Evolutionary conservation across 2,888 invertebrate genomes (phyloP).

Genomic region (Erannis defoliaria): DNA sequence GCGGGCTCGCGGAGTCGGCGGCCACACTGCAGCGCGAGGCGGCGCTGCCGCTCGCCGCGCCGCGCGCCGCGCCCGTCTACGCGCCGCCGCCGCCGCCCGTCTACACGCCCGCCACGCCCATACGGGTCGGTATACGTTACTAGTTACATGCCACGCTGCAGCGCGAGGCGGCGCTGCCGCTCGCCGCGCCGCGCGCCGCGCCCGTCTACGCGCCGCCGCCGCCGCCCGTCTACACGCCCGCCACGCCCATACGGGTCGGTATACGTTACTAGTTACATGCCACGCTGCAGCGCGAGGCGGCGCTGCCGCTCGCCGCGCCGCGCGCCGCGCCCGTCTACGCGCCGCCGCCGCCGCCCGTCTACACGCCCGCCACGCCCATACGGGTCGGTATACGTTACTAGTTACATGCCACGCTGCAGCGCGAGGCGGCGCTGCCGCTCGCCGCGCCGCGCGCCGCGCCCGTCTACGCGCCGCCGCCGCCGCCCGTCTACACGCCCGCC

Average conservation of each 20-base stretch:
- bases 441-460: no score
- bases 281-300: not conserved
- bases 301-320: not conserved
- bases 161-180: constrained; percentile 91
- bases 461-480: no score
- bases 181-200: constrained; percentile 55
- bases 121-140: constrained; percentile 64
- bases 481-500: not conserved
- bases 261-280: not conserved
- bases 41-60: constrained; percentile 85
- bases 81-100: constrained; percentile 85
- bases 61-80: constrained; percentile 79
- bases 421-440: not conserved
- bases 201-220: no score
- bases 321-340: not conserved
- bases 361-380: not conserved
- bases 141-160: constrained; percentile 87
- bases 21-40: constrained; percentile 92
- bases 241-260: not conserved
- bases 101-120: constrained; percentile 83
- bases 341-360: no score
- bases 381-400: not conserved
- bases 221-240: not conserved
- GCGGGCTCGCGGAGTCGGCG: constrained; percentile 92
- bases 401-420: not conserved